Conservation (phyloP, 2,888 invertebrate species). For the Rhingia rostrata region DNA sequence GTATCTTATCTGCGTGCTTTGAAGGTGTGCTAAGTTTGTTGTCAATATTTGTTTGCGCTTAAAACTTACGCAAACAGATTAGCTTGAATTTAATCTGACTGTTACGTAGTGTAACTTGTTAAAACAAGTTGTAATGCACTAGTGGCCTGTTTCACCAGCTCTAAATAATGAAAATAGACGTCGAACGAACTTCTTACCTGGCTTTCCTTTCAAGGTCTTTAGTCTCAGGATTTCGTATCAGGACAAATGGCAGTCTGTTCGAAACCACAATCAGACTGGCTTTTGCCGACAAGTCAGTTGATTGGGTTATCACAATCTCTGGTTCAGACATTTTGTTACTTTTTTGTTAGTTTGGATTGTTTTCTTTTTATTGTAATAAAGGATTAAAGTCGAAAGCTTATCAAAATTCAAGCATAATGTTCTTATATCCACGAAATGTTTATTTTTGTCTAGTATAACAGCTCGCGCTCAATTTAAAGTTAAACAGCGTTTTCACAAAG, state of each 20-base stretch:
- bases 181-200: slow-evolving; percentile 85
- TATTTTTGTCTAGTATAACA: not conserved
- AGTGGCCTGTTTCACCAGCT: not conserved
- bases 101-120: not conserved
- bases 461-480: not conserved
- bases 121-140: not conserved
- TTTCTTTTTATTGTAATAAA: not conserved
- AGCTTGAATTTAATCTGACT: not conserved
- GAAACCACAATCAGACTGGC: slow-evolving; percentile 95
- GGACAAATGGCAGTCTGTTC: slow-evolving; percentile 93
- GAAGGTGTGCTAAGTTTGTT: slow-evolving; percentile 12
- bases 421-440: slow-evolving; percentile 21
- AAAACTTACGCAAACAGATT: slow-evolving; percentile 25
- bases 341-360: not conserved
- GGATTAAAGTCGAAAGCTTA: slow-evolving; percentile 6
- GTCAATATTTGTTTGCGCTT: slow-evolving; percentile 45
- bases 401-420: slow-evolving; percentile 54
- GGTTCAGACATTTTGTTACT: slow-evolving; percentile 79
- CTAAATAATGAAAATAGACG: not conserved
- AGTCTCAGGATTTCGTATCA: slow-evolving; percentile 89
- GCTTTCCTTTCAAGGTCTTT: slow-evolving; percentile 91
- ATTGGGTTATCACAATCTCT: slow-evolving; percentile 81
- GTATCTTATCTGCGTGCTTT: slow-evolving; percentile 55
- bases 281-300: slow-evolving; percentile 82
- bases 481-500: slow-evolving; percentile 9